Evolutionary conservation across 2,888 invertebrate genomes (phyloP).

Genomic region (Drosophila maculinotata): DNA sequence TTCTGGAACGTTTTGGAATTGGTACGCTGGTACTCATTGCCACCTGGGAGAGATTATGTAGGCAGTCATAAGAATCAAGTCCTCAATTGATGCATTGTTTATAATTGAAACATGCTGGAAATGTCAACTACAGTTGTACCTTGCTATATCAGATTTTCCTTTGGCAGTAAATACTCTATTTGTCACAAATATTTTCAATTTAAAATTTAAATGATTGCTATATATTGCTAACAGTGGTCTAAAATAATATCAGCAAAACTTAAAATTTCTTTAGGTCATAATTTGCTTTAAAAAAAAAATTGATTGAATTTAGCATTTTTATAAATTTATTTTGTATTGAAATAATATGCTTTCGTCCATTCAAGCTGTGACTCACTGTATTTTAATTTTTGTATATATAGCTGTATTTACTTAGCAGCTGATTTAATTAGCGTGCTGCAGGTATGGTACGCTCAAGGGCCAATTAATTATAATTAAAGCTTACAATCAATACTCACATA

Average conservation of each 20-base stretch:
- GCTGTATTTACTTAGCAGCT: slow-evolving; percentile 1
- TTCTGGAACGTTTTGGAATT: slow-evolving; percentile 17
- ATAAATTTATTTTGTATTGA: too few species aligned
- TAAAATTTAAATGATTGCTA: too few species aligned
- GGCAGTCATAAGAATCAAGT: background rate
- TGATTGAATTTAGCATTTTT: too few species aligned
- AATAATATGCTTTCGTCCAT: background rate
- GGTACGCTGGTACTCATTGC: slow-evolving; percentile 1
- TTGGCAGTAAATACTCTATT: background rate
- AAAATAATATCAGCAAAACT: too few species aligned
- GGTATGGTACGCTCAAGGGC: slow-evolving; percentile 17
- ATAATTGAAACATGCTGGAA: background rate
- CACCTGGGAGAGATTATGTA: background rate
- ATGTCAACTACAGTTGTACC: background rate
- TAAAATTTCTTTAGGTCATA: too few species aligned
- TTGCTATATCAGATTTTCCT: background rate
- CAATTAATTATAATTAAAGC: slow-evolving; percentile 35
- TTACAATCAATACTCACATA: slow-evolving; percentile 19
- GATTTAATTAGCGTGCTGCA: slow-evolving; percentile 22
- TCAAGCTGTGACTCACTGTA: background rate
- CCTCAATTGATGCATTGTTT: background rate
- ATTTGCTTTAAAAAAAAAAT: too few species aligned
- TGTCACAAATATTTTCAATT: too few species aligned
- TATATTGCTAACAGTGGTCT: too few species aligned
- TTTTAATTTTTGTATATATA: background rate